Evolutionary conservation across 2,113 vertebrate genomes (phyloP).

Genomic region (Physeter macrocephalus): DNA sequence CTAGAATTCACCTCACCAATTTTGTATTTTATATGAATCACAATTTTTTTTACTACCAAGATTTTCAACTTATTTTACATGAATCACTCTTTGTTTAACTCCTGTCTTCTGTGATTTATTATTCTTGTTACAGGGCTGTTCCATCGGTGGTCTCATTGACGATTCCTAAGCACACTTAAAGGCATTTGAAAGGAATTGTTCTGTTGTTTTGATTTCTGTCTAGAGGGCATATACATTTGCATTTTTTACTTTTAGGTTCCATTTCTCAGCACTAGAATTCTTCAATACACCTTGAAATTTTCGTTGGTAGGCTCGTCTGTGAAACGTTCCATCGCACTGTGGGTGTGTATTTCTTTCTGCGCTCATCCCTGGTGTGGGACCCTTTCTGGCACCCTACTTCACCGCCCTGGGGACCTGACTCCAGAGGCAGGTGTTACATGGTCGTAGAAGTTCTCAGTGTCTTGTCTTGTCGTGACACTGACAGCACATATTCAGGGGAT

Average conservation of each 20-base stretch:
- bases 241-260: not conserved
- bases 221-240: not conserved
- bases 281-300: not conserved
- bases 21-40: not conserved
- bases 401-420: not conserved
- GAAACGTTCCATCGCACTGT: not conserved
- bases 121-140: not conserved
- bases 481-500: not conserved
- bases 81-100: not conserved
- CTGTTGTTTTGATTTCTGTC: not conserved
- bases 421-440: not conserved
- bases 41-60: not conserved
- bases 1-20: not conserved
- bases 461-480: not conserved
- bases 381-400: not conserved
- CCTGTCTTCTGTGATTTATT: not conserved
- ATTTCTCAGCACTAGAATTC: not conserved
- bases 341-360: not conserved
- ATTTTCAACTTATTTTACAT: not conserved
- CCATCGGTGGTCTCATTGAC: not conserved
- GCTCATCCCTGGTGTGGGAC: rapidly evolving
- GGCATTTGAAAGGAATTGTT: not conserved
- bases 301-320: not conserved
- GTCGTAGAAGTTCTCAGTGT: not conserved
- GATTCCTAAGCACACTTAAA: not conserved